Evolutionary conservation across 2,113 vertebrate genomes (phyloP), one percentile per base, ranked within the genome.

Genomic region (Orthochromis malagaraziensis): DNA sequence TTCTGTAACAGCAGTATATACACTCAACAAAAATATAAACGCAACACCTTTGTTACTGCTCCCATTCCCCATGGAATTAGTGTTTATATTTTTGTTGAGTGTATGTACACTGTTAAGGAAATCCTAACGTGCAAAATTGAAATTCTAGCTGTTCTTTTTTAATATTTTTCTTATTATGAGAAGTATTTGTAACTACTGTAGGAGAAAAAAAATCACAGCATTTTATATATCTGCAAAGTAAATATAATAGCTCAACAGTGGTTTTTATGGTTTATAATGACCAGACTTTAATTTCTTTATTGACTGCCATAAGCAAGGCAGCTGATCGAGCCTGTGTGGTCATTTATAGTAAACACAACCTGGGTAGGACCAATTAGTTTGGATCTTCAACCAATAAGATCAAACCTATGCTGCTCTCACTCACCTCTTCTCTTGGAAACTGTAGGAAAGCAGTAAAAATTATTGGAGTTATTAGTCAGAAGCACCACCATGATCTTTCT

Each of bases 371-470:
- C 75, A 53, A 60, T 57, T 83, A 19, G 63, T 38, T 49, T 65
- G 29, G 81, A 11, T 88, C 21, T 83, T 55, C 75, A 91, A 82
- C 16, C 42, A 79, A 91, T 81, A 57, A 54, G 21, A 4, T 17
- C 17, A 40, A 47, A 80, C 40, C 9, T 38, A 14, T 7, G 19
- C 38, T 58, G 65, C 83, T 79, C 68, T 81, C 58, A 91, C 94
- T 93, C 80, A 96, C 96, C 95, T 92, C 90, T 95, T 68, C 57
- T 91, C 54, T 86, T 95, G 87, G 92, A 95, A 85, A 92, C 33
- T 6, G 84, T 81, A 38, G 90, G 84, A 86, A 96, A 94, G 86
- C 94, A 95, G 83, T 90, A 12, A 29, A 93, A 53, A 83, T 3
- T 68, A 42, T 49, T 85, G 9, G 83, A 49, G 77, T 83, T 92